Conservation (phyloP, 1,140 invertebrate genomes). For the Adoxophyes honmai region DNA sequence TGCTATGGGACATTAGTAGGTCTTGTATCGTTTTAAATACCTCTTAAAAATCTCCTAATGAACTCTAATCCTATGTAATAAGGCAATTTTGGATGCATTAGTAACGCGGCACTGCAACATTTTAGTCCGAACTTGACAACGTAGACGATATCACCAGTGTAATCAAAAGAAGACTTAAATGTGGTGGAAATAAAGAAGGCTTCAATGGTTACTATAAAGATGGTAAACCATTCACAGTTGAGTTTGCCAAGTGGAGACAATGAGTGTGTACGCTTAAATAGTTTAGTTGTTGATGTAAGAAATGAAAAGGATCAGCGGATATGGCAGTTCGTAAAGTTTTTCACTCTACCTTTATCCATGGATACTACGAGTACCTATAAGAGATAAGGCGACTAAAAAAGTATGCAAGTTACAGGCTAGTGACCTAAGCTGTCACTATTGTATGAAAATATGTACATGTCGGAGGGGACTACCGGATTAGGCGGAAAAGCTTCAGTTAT, state of each 20-base stretch:
- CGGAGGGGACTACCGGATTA: no score
- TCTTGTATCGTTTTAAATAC: background rate
- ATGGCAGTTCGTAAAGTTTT: no score
- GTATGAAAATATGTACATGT: no score
- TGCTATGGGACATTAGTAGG: slow-evolving; percentile 18
- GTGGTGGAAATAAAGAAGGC: background rate
- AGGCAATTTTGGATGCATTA: background rate
- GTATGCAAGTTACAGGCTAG: no score
- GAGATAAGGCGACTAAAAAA: no score
- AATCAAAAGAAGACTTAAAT: background rate
- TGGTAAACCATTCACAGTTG: slow-evolving; percentile 9
- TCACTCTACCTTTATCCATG: no score
- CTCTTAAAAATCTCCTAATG: background rate
- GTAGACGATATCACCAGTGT: background rate
- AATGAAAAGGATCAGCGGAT: slow-evolving; percentile 18
- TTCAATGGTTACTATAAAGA: background rate
- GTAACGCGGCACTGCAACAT: background rate
- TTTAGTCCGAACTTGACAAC: background rate
- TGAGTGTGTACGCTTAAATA: slow-evolving; percentile 32
- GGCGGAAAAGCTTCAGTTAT: no score
- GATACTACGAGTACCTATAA: no score
- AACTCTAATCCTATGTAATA: background rate
- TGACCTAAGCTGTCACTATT: no score
- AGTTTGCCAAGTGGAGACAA: slow-evolving; percentile 42
- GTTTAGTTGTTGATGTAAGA: slow-evolving; percentile 27